Percentiles rank a stretch among this genome's conserved stretches.
These are phyloP conservation scores for Trinorchestia longiramus DNA, from an alignment of 1,140 invertebrate species.

Conservation along the genomic window DNA sequence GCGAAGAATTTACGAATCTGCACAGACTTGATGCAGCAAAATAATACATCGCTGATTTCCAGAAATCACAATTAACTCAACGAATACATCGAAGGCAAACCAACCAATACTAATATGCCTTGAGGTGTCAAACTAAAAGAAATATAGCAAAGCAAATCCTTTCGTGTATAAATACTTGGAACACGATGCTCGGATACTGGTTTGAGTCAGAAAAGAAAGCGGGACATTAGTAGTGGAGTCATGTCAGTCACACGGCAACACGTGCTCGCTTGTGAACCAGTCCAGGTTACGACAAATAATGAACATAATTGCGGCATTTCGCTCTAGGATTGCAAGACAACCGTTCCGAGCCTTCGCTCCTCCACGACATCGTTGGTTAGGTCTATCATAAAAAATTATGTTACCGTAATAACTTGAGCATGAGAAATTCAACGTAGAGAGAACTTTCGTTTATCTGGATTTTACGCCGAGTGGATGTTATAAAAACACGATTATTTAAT, in stretches of 20 bases:
- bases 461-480: background rate
- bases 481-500: background rate
- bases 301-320: background rate
- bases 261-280: background rate
- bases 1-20: background rate
- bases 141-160: background rate
- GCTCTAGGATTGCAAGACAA: background rate
- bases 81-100: background rate
- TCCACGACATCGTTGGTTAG: background rate
- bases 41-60: background rate
- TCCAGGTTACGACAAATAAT: background rate
- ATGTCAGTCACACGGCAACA: background rate
- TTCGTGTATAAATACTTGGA: background rate
- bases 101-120: background rate
- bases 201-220: background rate
- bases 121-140: background rate
- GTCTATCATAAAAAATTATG: background rate
- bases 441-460: background rate
- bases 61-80: background rate
- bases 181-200: background rate
- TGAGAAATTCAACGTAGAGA: background rate
- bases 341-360: background rate
- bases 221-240: background rate
- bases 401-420: background rate
- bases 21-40: background rate